Conservation (phyloP, 2,888 invertebrate species). For the Diarsia brunnea region DNA sequence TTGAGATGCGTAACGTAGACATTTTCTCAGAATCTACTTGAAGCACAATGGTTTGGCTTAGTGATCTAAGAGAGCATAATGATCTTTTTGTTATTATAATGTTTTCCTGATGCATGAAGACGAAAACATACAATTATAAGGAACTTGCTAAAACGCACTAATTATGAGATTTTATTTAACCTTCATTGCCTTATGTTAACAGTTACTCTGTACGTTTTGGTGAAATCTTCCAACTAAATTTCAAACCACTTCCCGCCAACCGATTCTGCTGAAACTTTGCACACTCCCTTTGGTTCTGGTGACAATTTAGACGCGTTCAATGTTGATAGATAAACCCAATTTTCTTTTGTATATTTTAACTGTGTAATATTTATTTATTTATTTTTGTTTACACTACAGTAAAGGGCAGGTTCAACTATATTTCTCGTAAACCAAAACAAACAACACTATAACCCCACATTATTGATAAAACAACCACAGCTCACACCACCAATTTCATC, state of each 20-base stretch:
- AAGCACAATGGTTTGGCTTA: background rate
- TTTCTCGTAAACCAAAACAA: background rate
- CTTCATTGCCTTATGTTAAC: background rate
- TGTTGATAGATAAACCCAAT: background rate
- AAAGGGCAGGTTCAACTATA: background rate
- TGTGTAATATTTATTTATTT: background rate
- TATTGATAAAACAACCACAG: conserved; percentile 23
- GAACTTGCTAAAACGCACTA: background rate
- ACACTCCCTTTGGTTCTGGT: background rate
- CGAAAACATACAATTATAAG: background rate
- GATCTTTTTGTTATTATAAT: background rate
- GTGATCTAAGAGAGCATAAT: background rate
- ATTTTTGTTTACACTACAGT: background rate
- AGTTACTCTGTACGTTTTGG: background rate
- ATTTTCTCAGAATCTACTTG: background rate
- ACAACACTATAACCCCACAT: background rate
- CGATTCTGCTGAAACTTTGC: background rate
- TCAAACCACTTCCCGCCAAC: background rate
- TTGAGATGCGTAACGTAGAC: conserved; percentile 5
- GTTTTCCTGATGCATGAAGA: background rate
- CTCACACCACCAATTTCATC: conserved; percentile 37
- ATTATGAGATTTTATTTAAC: background rate
- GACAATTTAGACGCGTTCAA: background rate
- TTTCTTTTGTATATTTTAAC: background rate
- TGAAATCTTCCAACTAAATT: background rate